A percentile compares a stretch with the other conserved stretches of the same genome.
Evolutionary conservation across 1,140 invertebrate genomes (phyloP).

Genomic region (Drosophila ficusphila): DNA sequence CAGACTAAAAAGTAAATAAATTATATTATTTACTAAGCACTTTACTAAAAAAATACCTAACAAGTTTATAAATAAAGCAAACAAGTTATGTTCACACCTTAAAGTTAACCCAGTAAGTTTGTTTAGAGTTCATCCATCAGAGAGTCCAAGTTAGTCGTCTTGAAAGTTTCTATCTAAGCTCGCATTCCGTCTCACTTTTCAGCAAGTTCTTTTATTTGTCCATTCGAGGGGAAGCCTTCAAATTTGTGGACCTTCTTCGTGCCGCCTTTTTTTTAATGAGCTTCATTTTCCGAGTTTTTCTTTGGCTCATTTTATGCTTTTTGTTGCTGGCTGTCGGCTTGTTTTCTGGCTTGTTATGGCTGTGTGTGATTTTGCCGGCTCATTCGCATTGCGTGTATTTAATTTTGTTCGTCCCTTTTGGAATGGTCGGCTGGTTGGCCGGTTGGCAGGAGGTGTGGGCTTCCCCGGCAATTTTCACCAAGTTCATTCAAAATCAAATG

Average conservation of each 20-base stretch:
- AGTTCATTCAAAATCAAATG: slow-evolving; percentile 83
- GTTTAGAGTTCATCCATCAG: neutral
- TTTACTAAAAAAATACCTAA: no score
- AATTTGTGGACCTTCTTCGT: slow-evolving; percentile 48
- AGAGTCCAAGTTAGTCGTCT: slow-evolving; percentile 7
- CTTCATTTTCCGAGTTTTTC: slow-evolving; percentile 45
- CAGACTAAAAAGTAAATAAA: no score
- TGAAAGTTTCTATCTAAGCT: neutral
- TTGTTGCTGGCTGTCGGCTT: slow-evolving; percentile 48
- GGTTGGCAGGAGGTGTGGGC: neutral
- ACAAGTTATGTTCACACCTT: neutral
- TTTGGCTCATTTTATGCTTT: slow-evolving; percentile 4
- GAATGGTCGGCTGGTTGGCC: slow-evolving; percentile 1
- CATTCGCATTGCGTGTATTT: slow-evolving; percentile 66
- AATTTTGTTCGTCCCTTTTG: slow-evolving; percentile 61
- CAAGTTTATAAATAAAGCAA: no score
- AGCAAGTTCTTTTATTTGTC: slow-evolving; percentile 39
- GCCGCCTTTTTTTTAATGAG: slow-evolving; percentile 70
- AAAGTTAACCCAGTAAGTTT: neutral
- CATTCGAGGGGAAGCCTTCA: slow-evolving; percentile 23
- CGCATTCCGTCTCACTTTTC: slow-evolving; percentile 2
- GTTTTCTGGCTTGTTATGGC: slow-evolving; percentile 67
- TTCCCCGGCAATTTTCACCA: slow-evolving; percentile 67
- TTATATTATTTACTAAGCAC: no score
- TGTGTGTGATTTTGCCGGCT: slow-evolving; percentile 49